Evolutionary conservation across 2,113 vertebrate species (phyloP), one percentile per base, ranked within the genome.

Genomic region (Dicerorhinus sumatrensis): DNA sequence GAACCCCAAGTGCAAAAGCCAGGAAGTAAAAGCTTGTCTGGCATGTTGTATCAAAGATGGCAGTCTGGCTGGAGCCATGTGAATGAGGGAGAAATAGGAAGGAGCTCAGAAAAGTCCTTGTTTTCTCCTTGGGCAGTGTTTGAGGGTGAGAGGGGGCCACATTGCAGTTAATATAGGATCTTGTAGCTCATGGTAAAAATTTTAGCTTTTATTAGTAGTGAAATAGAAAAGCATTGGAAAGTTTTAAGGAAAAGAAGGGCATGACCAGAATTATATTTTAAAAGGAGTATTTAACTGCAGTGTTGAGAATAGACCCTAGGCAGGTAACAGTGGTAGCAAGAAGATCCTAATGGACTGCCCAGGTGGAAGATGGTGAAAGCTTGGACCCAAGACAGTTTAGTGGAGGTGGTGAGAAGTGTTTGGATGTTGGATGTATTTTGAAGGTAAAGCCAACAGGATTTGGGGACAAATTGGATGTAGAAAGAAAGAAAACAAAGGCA

Each of bases 381-480:
- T 65, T 75, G 42, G 3, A 20, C 21, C 21, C 9, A 11, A 17
- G 16, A 21, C 33, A 20, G 16, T 70, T 92, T 56, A 65, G 23
- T 56, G 27, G 25, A 85, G 42, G 6, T 76, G 14, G 25, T 70
- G 18, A 81, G 21, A 77, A 76, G 51, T 9, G 18, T 75, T 70
- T 60, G 36, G 62, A 25, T 90, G 80, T 31, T 84, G 29, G 6
- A 20, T 79, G 20, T 69, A 69, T 58, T 98, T 86, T 77, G 48
- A 89, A 90, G 65, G 20, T 67, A 23, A 54, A 95, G 9, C 33
- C 39, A 76, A 42, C 3, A 69, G 67, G 7, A 84, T 65, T 83
- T 92, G 5, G 4, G 60, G 46, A 83, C 42, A 83, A 79, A 72
- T 51, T 72, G 48, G 4, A 48, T 13, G 36, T 25, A 67, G 6